A percentile compares a stretch with the other conserved stretches of the same genome.
phyloP scores from a whole-genome alignment of 1,140 invertebrate genomes.

The Holotrichia oblita region DNA sequence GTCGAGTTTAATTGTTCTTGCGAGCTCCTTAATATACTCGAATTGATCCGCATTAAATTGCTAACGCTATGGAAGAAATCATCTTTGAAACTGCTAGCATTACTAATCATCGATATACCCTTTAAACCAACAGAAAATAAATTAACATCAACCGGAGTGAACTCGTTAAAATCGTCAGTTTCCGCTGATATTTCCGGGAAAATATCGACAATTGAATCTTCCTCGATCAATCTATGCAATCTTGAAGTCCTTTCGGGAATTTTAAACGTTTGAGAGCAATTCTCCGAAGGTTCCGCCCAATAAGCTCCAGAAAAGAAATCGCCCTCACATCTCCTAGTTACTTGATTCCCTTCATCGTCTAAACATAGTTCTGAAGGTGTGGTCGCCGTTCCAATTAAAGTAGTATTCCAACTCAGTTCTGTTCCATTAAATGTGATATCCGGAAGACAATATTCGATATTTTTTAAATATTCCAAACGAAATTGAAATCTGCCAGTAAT shows the following conservation, averaged over 20 bases:
- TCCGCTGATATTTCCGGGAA: background rate
- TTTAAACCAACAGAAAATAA: constrained; percentile 20
- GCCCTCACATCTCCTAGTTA: constrained; percentile 20
- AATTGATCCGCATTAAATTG: background rate
- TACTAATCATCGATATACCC: background rate
- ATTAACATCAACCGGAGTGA: background rate
- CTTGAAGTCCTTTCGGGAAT: background rate
- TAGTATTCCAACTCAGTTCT: background rate
- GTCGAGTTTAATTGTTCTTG: constrained; percentile 24
- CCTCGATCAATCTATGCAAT: background rate
- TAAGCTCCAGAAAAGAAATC: constrained; percentile 7
- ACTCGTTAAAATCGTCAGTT: background rate
- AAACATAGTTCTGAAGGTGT: background rate
- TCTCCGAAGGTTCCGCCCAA: background rate
- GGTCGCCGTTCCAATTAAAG: background rate
- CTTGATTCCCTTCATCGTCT: background rate
- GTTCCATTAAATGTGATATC: background rate
- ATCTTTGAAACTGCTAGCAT: background rate
- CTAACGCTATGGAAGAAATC: constrained; percentile 5
- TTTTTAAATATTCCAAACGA: background rate
- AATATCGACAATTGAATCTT: background rate
- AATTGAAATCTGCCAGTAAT: background rate
- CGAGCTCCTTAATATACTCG: background rate
- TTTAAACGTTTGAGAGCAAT: background rate
- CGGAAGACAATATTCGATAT: constrained; percentile 23